Percentiles rank a stretch among this genome's conserved stretches.
phyloP scores from a whole-genome alignment of 2,888 invertebrate species.

The Rhamnusium bicolor region DNA sequence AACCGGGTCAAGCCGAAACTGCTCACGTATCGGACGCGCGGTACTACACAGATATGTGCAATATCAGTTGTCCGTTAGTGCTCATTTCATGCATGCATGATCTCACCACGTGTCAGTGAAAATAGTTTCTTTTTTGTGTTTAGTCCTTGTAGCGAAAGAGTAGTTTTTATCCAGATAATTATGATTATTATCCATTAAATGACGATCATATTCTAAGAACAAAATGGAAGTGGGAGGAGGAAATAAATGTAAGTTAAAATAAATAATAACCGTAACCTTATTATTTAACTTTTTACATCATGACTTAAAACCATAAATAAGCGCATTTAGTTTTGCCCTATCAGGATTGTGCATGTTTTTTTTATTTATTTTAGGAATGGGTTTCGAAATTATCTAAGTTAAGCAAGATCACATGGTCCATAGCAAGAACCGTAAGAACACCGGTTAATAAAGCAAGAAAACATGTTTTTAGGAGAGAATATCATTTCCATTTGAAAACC shows the following conservation, averaged over 20 bases:
- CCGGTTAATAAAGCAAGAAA: conserved; percentile 25
- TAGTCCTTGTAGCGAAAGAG: conserved; percentile 6
- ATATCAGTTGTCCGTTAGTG: conserved; percentile 20
- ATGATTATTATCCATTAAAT: conserved; percentile 22
- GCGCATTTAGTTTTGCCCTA: not conserved
- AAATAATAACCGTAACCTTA: not conserved
- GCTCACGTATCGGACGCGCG: conserved; percentile 9
- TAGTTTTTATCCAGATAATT: conserved; percentile 23
- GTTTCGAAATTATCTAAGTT: conserved; percentile 26
- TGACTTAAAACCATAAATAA: not conserved
- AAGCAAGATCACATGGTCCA: conserved; percentile 32
- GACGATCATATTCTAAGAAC: conserved; percentile 17
- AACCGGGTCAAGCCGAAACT: conserved; percentile 16
- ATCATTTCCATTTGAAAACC: conserved; percentile 31
- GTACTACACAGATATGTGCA: conserved; percentile 23
- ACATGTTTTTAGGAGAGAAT: conserved; percentile 26
- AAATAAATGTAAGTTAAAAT: not conserved
- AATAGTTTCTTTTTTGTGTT: conserved; percentile 1
- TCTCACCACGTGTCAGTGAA: not conserved
- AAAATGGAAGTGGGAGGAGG: conserved; percentile 3
- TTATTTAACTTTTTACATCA: not conserved
- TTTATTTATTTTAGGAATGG: not conserved
- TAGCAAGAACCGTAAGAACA: conserved; percentile 36
- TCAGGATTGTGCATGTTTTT: not conserved
- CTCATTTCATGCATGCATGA: conserved; percentile 3